These are phyloP conservation scores for Rhynchonema sp. DNA, from an alignment of 2,888 invertebrate species.

Conservation along the genomic window DNA sequence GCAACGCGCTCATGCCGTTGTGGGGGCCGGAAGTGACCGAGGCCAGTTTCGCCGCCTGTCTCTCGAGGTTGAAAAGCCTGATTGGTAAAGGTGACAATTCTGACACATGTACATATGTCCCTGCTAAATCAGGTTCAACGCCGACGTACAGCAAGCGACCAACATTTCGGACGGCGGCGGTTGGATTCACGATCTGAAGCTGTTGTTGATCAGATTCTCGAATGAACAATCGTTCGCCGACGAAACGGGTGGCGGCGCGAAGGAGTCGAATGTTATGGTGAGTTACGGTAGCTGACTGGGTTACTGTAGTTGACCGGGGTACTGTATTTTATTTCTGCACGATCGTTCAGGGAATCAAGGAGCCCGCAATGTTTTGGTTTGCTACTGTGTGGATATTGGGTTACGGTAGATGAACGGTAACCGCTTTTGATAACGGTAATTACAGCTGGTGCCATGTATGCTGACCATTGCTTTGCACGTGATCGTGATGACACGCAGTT, in stretches of 20 bases:
- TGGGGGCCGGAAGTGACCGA: constrained; percentile 90
- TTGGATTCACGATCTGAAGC: constrained; percentile 59
- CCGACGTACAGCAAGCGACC: constrained; percentile 9
- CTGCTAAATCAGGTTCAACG: constrained; percentile 6
- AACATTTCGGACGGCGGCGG: constrained; percentile 5
- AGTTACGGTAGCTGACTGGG: constrained; percentile 25
- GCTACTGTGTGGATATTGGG: no score
- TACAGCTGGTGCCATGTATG: constrained; percentile 84
- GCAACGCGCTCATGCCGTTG: constrained; percentile 82
- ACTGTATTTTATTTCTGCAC: no score
- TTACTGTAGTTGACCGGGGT: no score
- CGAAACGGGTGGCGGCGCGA: constrained; percentile 59
- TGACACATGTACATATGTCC: no score
- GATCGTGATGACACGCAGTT: constrained; percentile 28
- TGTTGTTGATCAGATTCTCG: constrained; percentile 66
- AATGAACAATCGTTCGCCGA: constrained; percentile 88
- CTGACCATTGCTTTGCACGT: constrained; percentile 3
- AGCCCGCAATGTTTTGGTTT: no score
- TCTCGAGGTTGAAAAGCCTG: constrained; percentile 49
- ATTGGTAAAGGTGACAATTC: background rate
- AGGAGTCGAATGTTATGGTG: constrained; percentile 28
- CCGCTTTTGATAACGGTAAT: no score
- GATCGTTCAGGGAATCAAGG: no score
- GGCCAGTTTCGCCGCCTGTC: constrained; percentile 72
- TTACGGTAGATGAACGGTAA: no score